Evolutionary conservation across 2,888 invertebrate species (phyloP).

Genomic region (Scaptomyza polygonia): DNA sequence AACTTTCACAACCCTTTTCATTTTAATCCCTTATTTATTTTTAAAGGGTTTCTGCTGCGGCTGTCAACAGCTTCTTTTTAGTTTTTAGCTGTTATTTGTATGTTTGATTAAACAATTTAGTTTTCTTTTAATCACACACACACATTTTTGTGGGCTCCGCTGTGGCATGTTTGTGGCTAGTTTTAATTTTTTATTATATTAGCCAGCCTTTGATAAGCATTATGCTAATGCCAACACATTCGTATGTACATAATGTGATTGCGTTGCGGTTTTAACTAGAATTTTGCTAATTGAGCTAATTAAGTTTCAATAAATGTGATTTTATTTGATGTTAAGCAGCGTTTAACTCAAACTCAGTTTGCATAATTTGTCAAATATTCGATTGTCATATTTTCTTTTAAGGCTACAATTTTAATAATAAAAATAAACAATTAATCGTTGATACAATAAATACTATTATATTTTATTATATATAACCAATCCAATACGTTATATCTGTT

Average conservation of each 20-base stretch:
- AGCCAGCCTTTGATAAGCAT: conserved; percentile 18
- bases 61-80: conserved; percentile 6
- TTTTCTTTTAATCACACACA: conserved; percentile 4
- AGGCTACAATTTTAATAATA: too few relatives aligned
- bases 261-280: conserved; percentile 11
- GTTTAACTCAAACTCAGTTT: background rate
- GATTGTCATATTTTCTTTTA: background rate
- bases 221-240: conserved; percentile 11
- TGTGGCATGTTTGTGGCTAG: conserved; percentile 39
- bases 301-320: background rate
- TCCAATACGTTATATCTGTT: background rate
- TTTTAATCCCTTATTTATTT: conserved; percentile 24
- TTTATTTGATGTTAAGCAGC: background rate
- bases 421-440: too few relatives aligned
- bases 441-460: too few relatives aligned
- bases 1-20: background rate
- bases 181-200: background rate
- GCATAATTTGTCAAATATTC: background rate
- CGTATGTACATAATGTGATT: background rate
- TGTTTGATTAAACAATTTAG: conserved; percentile 38
- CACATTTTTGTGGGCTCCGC: conserved; percentile 14
- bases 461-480: too few relatives aligned
- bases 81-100: conserved; percentile 28
- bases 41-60: background rate
- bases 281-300: conserved; percentile 17